Conservation (phyloP, 2,888 invertebrate species). For the Chaetoderma sp. region DNA sequence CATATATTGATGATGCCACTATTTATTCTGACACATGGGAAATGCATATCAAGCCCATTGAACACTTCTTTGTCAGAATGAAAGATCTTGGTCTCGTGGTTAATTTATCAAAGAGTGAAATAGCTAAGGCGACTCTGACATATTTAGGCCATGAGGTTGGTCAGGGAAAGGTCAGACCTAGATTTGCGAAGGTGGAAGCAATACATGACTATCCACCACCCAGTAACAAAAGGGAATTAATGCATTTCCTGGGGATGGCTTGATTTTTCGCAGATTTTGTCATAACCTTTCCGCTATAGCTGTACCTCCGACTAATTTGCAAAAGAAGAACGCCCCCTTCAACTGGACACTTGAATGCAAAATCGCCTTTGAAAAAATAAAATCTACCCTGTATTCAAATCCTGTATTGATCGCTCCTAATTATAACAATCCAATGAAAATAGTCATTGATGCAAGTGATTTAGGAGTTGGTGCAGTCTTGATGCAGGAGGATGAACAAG, state of each 20-base stretch:
- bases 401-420: conserved; percentile 29
- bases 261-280: conserved; percentile 35
- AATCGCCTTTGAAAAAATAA: conserved; percentile 50
- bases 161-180: conserved; percentile 32
- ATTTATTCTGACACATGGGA: conserved; percentile 13
- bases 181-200: conserved; percentile 24
- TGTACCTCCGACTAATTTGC: conserved; percentile 18
- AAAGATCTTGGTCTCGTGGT: no score
- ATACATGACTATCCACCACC: conserved; percentile 28
- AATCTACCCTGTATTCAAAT: conserved; percentile 28
- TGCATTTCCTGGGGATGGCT: conserved; percentile 32
- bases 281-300: conserved; percentile 27
- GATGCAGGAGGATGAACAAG: conserved; percentile 37
- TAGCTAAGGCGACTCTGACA: no score
- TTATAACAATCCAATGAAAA: conserved; percentile 28
- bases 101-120: no score
- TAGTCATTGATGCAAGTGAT: conserved; percentile 44
- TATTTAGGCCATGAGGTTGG: conserved; percentile 40
- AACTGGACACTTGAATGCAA: conserved; percentile 49
- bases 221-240: conserved; percentile 26
- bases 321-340: conserved; percentile 34
- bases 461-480: conserved; percentile 39
- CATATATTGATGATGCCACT: conserved; percentile 35
- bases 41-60: conserved; percentile 16
- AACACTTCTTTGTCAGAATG: conserved; percentile 6